phyloP scores from a whole-genome alignment of 1,140 invertebrate genomes.

The Drosophila repleta region DNA sequence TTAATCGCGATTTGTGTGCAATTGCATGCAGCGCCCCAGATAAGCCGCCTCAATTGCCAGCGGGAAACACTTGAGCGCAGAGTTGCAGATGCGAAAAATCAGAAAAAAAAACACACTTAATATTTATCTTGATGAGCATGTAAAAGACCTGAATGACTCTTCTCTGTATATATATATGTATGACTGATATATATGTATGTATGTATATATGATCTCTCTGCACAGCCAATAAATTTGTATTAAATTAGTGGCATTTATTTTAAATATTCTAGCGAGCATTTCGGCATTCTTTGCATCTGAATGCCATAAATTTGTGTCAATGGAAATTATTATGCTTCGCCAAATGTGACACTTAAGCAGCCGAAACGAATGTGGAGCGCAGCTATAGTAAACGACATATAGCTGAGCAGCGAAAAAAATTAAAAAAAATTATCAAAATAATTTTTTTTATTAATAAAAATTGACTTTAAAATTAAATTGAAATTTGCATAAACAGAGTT shows the following conservation, averaged over 20 bases:
- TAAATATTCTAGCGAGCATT: neutral
- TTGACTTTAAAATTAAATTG: neutral
- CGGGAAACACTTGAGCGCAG: constrained; percentile 32
- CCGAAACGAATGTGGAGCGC: neutral
- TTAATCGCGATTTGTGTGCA: constrained; percentile 65
- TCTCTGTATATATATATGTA: constrained; percentile 8
- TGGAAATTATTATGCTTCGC: constrained; percentile 7
- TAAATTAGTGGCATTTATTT: constrained; percentile 14
- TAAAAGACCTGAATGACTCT: constrained; percentile 3
- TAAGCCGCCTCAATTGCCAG: constrained; percentile 32
- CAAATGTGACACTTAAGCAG: neutral
- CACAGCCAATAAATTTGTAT: neutral
- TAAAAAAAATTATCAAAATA: neutral
- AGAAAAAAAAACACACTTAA: neutral
- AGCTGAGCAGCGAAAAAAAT: too few species aligned
- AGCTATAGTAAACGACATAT: neutral
- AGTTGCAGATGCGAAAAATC: constrained; percentile 21
- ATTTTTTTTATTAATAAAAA: too few species aligned
- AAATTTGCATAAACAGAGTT: neutral
- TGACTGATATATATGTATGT: constrained; percentile 3
- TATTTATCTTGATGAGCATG: constrained; percentile 14
- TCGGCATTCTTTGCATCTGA: constrained; percentile 4
- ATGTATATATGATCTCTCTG: neutral
- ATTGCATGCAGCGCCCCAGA: constrained; percentile 45
- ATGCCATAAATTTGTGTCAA: constrained; percentile 10